Conservation (phyloP, 2,113 vertebrate species). For the Gavialis gangeticus region DNA sequence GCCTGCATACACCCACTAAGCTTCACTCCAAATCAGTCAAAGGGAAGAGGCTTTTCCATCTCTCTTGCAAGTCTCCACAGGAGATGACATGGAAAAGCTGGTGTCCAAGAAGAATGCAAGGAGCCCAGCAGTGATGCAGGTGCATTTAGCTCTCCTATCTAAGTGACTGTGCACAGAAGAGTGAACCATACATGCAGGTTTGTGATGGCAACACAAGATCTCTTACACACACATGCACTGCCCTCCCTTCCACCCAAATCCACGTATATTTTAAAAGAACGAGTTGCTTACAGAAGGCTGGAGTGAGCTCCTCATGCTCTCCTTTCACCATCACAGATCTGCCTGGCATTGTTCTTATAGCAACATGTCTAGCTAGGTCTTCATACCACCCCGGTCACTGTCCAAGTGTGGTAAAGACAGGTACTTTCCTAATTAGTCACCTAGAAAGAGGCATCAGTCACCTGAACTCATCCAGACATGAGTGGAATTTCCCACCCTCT, state of each 20-base stretch:
- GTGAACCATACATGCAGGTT: fast-evolving
- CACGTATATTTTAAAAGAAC: not conserved
- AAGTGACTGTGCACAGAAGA: fast-evolving
- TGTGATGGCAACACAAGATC: not conserved
- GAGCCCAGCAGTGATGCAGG: too few species aligned
- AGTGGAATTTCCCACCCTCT: not conserved
- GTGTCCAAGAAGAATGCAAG: not conserved
- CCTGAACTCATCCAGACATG: not conserved
- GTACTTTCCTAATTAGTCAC: conserved; percentile 51
- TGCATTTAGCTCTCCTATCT: not conserved
- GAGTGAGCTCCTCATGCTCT: conserved; percentile 1
- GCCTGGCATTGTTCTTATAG: fast-evolving
- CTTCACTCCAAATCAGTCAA: not conserved
- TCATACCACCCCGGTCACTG: not conserved
- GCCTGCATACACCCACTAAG: not conserved
- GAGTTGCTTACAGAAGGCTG: not conserved
- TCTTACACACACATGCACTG: not conserved
- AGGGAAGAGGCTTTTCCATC: not conserved
- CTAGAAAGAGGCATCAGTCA: not conserved
- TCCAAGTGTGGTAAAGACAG: not conserved
- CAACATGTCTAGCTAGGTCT: not conserved
- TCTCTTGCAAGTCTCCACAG: not conserved
- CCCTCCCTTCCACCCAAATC: not conserved
- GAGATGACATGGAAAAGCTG: fast-evolving
- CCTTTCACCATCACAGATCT: not conserved